Conservation (phyloP, 2,797 vertebrate genomes). For the Sus cebifrons region DNA sequence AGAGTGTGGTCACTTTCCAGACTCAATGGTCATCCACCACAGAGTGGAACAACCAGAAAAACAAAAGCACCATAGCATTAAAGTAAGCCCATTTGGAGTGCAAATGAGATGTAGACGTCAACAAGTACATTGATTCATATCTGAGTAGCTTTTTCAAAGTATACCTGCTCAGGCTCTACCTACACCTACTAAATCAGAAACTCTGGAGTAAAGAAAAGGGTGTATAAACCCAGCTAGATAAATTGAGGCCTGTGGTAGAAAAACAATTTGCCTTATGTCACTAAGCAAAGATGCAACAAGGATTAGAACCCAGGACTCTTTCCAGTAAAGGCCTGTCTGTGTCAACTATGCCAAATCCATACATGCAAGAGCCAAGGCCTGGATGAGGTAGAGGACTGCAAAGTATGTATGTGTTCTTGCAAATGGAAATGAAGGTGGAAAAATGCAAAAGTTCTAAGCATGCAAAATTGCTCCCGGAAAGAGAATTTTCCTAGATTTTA, state of each 20-base stretch:
- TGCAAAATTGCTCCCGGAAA: slow-evolving; percentile 77
- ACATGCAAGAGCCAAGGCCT: background rate
- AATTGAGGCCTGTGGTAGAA: background rate
- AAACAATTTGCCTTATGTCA: slow-evolving; percentile 30
- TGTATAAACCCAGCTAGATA: background rate
- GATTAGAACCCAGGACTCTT: slow-evolving; percentile 45
- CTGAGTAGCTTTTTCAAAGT: slow-evolving; percentile 57
- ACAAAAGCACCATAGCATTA: background rate
- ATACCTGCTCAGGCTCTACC: background rate
- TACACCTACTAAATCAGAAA: slow-evolving; percentile 34
- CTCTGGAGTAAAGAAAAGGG: background rate
- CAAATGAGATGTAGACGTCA: background rate
- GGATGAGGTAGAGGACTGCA: background rate
- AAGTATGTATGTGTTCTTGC: background rate
- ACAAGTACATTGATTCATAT: background rate
- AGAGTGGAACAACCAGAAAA: background rate
- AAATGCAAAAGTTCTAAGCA: slow-evolving; percentile 77
- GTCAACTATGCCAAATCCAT: background rate
- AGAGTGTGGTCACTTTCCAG: background rate
- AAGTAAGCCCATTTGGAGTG: background rate
- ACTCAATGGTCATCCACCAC: background rate
- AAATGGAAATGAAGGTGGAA: slow-evolving; percentile 72
- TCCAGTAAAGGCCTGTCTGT: background rate
- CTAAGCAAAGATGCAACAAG: background rate
- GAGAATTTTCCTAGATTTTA: slow-evolving; percentile 81